Percentiles rank a stretch among this genome's conserved stretches.
Evolutionary conservation across 2,113 vertebrate genomes (phyloP).

Genomic region (Marmota flaviventris): DNA sequence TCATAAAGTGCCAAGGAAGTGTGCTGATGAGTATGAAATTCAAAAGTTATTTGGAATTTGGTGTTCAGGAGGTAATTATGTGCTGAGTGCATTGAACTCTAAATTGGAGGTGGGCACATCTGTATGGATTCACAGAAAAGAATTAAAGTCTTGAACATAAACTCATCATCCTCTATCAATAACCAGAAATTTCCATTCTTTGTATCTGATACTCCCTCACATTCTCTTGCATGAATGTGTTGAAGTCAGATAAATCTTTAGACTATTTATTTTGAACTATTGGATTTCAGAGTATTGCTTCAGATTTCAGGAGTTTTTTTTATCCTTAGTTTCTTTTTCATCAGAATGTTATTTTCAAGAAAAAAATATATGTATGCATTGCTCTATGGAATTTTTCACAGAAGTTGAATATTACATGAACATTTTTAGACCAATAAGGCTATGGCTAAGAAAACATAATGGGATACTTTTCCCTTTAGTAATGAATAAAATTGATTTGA

Average conservation of each 20-base stretch:
- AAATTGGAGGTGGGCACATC: not conserved
- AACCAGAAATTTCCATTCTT: not conserved
- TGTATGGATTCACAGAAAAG: conserved; percentile 23
- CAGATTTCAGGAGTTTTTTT: conserved; percentile 49
- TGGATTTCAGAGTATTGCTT: conserved; percentile 18
- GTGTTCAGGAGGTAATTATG: not conserved
- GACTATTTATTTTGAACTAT: conserved; percentile 63
- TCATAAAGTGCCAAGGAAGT: not conserved
- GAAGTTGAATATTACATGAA: not conserved
- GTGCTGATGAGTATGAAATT: not conserved
- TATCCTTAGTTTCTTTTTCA: conserved; percentile 37
- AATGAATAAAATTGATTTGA: not conserved
- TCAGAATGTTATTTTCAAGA: not conserved
- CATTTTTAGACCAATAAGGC: conserved; percentile 59
- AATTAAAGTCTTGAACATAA: conserved; percentile 39
- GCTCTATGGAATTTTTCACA: conserved; percentile 42
- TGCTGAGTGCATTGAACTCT: not conserved
- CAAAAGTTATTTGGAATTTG: conserved; percentile 43
- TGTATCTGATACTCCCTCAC: conserved; percentile 54
- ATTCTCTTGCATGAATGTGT: conserved; percentile 28
- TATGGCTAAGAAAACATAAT: not conserved
- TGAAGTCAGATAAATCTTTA: conserved; percentile 61
- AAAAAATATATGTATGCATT: conserved; percentile 40
- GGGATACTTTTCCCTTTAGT: not conserved
- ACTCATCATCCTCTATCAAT: not conserved